Percentiles rank a stretch among this genome's conserved stretches.
These are phyloP conservation scores for Epinephelus moara DNA, from an alignment of 2,113 vertebrate genomes.

Conservation along the genomic window DNA sequence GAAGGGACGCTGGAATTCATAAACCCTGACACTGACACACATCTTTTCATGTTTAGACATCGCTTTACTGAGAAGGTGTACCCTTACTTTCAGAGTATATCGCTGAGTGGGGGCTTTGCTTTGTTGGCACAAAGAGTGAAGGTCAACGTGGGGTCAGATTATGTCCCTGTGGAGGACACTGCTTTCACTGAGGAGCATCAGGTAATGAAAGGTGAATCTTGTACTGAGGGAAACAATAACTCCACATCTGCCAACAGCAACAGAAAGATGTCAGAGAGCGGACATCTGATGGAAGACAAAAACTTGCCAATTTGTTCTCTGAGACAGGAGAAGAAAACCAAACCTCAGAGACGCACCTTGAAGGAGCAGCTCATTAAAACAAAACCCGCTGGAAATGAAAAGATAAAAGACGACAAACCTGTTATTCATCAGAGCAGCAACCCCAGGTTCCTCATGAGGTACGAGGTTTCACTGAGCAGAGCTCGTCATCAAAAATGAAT, in stretches of 20 bases:
- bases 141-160: slow-evolving; percentile 13
- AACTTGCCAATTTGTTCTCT: neutral
- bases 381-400: slow-evolving; percentile 19
- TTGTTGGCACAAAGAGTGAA: slow-evolving; percentile 34
- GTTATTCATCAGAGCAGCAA: slow-evolving; percentile 2
- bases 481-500: neutral
- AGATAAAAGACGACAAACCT: neutral
- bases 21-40: slow-evolving; percentile 1
- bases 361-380: slow-evolving; percentile 15
- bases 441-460: slow-evolving; percentile 26
- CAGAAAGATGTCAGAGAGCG: neutral
- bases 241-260: neutral
- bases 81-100: slow-evolving; percentile 55
- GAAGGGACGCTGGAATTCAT: slow-evolving; percentile 42
- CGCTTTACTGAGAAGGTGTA: slow-evolving; percentile 37
- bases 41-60: slow-evolving; percentile 52
- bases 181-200: neutral
- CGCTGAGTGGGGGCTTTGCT: slow-evolving; percentile 7
- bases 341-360: neutral
- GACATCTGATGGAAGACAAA: neutral
- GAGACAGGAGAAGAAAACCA: slow-evolving; percentile 5
- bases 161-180: neutral
- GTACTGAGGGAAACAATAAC: neutral
- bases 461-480: slow-evolving; percentile 53
- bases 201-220: neutral